Evolutionary conservation across 2,113 vertebrate genomes (phyloP), one percentile per base, ranked within the genome.

Genomic region (Solea solea): DNA sequence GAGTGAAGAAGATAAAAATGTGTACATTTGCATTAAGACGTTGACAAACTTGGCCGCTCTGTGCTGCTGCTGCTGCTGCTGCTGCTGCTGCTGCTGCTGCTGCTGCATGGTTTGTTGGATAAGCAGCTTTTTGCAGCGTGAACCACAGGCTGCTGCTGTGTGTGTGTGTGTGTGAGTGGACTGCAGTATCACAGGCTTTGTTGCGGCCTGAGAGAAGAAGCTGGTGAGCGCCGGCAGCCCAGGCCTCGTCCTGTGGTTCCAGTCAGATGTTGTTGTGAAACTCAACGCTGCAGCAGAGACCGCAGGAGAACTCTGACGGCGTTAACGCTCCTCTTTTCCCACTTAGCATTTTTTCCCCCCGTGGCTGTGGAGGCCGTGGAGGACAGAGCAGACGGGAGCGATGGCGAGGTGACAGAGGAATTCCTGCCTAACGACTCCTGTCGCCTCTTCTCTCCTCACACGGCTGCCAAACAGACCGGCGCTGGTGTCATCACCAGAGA

Each of bases 341-440:
- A 53, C 25, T 63, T 64, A 76, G 55, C 60, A 66, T 53, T 73
- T 51, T 42, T 28, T 21, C 21, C 21, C 51, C 64, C 55, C 14
- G 9, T 55, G 49, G 41, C 4, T 68, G 58, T 52, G 53, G 50
- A 74, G 49, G 63, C 28, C 74, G 64, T 41, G 9, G 58, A 69
- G 53, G 59, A 76, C 15, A 10, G 7, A 54, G 16, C 57, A 55
- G 68, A 74, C 59, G 4, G 51, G 58, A 75, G 64, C 1, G 50
- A 54, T 76, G 51, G 45, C 16, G 78, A 80, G 45, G 53, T 13
- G 21, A 64, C 62, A 48, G 48, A 41, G 51, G 58, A 56, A 85
- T 83, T 84, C 79, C 66, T 73, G 45, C 45, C 46, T 81, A 84
- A 90, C 49, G 69, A 70, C 67, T 83, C 51, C 39, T 62, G 78